Evolutionary conservation across 2,797 vertebrate genomes (phyloP).

Genomic region (Telmatherina bonti): DNA sequence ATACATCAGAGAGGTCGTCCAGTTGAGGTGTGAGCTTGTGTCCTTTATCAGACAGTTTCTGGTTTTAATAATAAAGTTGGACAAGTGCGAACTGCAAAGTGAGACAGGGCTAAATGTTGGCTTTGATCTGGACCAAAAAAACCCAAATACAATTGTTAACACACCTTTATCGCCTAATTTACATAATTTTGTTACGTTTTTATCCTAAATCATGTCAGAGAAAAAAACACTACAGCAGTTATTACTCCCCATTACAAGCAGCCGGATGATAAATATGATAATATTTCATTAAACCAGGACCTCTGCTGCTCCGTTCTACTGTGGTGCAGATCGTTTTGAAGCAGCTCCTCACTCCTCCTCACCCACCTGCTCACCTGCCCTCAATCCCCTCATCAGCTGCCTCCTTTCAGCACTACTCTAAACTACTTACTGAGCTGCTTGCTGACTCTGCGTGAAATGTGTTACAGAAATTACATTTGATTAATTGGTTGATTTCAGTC

Average conservation of each 20-base stretch:
- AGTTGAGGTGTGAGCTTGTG: too few relatives aligned
- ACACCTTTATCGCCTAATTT: too few relatives aligned
- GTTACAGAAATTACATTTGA: not conserved
- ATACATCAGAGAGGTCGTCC: too few relatives aligned
- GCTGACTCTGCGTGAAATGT: not conserved
- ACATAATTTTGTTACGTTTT: too few relatives aligned
- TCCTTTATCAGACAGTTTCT: too few relatives aligned
- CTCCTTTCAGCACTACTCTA: not conserved
- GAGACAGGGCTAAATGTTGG: too few relatives aligned
- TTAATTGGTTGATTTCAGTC: not conserved
- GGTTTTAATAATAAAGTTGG: too few relatives aligned
- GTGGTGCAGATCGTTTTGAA: not conserved
- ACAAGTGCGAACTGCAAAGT: too few relatives aligned
- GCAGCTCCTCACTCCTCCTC: not conserved
- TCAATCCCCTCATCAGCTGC: constrained; percentile 10
- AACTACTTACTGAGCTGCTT: not conserved
- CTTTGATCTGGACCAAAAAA: too few relatives aligned
- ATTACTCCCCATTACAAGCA: not conserved
- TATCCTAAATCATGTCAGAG: not conserved
- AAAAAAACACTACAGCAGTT: not conserved
- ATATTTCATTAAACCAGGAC: not conserved
- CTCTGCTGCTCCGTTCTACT: not conserved
- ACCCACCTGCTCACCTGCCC: not conserved
- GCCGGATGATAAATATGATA: not conserved
- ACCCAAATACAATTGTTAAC: too few relatives aligned